A percentile compares a stretch with the other conserved stretches of the same genome.
Evolutionary conservation across 2,888 invertebrate species (phyloP).

Genomic region (Drosophila algonquin): DNA sequence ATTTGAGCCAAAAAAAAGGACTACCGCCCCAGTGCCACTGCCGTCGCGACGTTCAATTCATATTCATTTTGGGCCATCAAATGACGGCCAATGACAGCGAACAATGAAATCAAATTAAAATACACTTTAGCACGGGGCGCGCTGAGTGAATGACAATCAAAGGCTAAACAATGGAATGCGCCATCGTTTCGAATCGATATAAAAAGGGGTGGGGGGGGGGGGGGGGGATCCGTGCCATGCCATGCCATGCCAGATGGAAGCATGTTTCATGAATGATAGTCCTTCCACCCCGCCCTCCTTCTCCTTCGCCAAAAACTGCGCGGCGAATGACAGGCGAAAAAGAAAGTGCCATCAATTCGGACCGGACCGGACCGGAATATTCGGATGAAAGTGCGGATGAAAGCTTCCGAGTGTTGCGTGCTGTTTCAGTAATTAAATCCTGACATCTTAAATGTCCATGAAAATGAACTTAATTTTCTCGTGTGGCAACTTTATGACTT

Average conservation of each 20-base stretch:
- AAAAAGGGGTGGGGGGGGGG: neutral
- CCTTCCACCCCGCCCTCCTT: neutral
- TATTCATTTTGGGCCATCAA: constrained; percentile 71
- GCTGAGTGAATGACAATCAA: constrained; percentile 71
- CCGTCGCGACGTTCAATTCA: constrained; percentile 54
- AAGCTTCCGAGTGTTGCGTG: constrained; percentile 59
- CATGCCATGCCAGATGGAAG: neutral
- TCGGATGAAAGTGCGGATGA: neutral
- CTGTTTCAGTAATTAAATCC: constrained; percentile 61
- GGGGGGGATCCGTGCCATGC: neutral
- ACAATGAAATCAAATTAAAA: constrained; percentile 79
- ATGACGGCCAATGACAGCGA: constrained; percentile 65
- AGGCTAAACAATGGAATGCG: constrained; percentile 72
- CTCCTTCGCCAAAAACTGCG: constrained; percentile 6
- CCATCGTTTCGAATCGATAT: constrained; percentile 31
- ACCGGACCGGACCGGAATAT: constrained; percentile 7
- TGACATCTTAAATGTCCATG: constrained; percentile 59
- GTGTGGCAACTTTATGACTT: constrained; percentile 35
- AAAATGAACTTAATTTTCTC: constrained; percentile 61
- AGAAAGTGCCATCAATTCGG: constrained; percentile 46
- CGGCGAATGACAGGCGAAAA: constrained; percentile 32
- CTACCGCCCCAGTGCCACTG: no score
- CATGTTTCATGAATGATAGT: constrained; percentile 10
- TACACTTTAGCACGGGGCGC: constrained; percentile 67
- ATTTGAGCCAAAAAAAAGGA: constrained; percentile 37